These are phyloP conservation scores for Drosophila teissieri DNA, from an alignment of 1,140 invertebrate species.

Conservation along the genomic window DNA sequence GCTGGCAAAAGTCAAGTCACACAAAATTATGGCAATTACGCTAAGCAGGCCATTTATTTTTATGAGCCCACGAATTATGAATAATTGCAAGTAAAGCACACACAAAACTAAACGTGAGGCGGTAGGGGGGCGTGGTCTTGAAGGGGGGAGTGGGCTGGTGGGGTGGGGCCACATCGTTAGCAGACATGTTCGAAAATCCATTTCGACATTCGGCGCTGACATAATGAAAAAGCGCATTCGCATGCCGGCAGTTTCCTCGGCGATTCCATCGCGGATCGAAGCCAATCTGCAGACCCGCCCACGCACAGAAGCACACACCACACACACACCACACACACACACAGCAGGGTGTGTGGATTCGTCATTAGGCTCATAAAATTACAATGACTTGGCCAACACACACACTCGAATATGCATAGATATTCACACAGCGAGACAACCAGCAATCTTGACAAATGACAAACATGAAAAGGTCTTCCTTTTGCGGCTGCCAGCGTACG, in stretches of 20 bases:
- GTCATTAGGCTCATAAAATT: conserved; percentile 75
- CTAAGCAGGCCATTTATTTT: conserved; percentile 81
- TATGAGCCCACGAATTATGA: conserved; percentile 82
- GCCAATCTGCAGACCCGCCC: conserved; percentile 13
- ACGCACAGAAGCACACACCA: neutral
- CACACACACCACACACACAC: neutral
- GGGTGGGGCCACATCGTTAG: conserved; percentile 13
- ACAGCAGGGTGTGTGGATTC: conserved; percentile 39
- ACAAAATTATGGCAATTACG: conserved; percentile 81
- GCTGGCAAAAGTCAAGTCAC: conserved; percentile 63
- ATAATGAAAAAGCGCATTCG: conserved; percentile 58
- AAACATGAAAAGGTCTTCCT: too few relatives aligned
- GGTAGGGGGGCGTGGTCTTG: neutral
- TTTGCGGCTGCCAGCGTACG: too few relatives aligned
- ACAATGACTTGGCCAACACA: conserved; percentile 57
- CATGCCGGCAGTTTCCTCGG: conserved; percentile 6
- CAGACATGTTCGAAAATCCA: conserved; percentile 62
- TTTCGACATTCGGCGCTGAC: conserved; percentile 59
- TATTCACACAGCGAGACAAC: conserved; percentile 6
- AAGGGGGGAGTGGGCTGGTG: neutral
- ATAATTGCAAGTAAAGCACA: conserved; percentile 61
- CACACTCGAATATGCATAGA: neutral
- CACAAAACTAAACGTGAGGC: conserved; percentile 27
- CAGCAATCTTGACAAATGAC: conserved; percentile 50
- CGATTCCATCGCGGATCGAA: conserved; percentile 22